Base-by-base conservation (phyloP, 2,113 vertebrate genomes). In the Nycticryphes semicollaris region DNA sequence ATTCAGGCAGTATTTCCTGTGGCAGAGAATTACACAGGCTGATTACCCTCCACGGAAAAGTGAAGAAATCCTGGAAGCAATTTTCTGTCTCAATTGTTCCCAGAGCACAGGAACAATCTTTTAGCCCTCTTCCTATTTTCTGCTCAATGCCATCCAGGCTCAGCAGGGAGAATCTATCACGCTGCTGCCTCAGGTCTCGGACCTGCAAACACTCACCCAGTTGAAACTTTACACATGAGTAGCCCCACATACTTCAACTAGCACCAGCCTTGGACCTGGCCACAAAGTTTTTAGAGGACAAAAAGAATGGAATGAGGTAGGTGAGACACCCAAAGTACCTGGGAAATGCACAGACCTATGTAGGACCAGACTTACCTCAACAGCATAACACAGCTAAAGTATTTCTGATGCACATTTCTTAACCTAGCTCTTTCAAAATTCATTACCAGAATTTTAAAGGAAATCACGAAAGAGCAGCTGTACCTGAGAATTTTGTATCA, bases 1-100 rank as follows among this genome's bases (percentile, higher is more conserved):
- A 95, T 93, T 93, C 74, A 72, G 83, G 62, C 82, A 35, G 54
- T 73, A 94, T 96, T 92, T 96, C 88, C 96, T 63, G 47, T 88
- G 82, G 72, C 91, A 96, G 91, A 87, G 89, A 95, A 97, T 92
- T 63, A 82, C 69, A 87, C 57, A 90, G 82, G 47, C 82, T 96
- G 89, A 96, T 94, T 95, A 94, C 82, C 70, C 94, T 96, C 96
- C 35, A 15, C 1, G 8, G 89, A 96, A 93, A 96, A 95, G 76
- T 90, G 86, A 97, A 96, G 86, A 94, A 96, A 96, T 96, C 90
- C 94, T 95, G 93, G 96, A 97, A 97, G 69, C 87, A 97, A 96
- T 96, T 95, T 95, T 93, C 89, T 88, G 82, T 94, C 89, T 95
- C 91, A 91, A 89, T 95, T 95, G 93, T 93, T 95, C 91, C 90